A percentile compares a stretch with the other conserved stretches of the same genome.
phyloP scores from a whole-genome alignment of 2,113 vertebrate genomes.

The Corythoichthys intestinalis region DNA sequence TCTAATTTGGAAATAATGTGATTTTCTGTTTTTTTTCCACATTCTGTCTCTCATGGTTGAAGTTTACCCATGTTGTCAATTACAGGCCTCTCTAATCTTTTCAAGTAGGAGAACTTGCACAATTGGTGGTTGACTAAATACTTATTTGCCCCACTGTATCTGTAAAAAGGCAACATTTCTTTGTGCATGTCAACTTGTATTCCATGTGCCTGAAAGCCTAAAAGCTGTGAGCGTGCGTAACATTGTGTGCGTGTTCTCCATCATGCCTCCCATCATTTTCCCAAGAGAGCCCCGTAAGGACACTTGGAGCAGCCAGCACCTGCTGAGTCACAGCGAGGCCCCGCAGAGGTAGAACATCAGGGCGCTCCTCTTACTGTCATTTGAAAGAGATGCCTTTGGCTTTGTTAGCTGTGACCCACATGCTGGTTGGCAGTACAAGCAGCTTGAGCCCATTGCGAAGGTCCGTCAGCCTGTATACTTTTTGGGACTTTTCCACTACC shows the following conservation, averaged over 20 bases:
- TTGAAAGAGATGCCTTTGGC: background rate
- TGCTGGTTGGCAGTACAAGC: background rate
- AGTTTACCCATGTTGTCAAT: no score
- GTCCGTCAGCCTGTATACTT: background rate
- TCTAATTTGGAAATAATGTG: no score
- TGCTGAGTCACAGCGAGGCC: constrained; percentile 58
- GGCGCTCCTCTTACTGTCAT: constrained; percentile 10
- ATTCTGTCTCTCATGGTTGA: no score
- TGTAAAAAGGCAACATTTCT: no score
- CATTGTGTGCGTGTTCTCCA: background rate
- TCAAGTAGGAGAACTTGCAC: no score
- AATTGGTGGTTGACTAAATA: no score
- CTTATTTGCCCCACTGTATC: no score
- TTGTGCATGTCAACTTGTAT: no score
- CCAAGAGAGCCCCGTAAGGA: constrained; percentile 45
- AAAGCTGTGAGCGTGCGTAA: background rate
- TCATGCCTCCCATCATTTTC: constrained; percentile 15
- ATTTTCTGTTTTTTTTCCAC: no score
- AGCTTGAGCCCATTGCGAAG: background rate
- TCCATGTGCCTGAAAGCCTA: background rate
- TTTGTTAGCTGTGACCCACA: background rate
- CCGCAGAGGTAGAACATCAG: constrained; percentile 34
- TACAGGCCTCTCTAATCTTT: no score
- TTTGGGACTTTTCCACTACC: background rate
- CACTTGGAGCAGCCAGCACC: constrained; percentile 30